Conservation (phyloP, 2,888 invertebrate genomes). For the Rhamnusium bicolor region DNA sequence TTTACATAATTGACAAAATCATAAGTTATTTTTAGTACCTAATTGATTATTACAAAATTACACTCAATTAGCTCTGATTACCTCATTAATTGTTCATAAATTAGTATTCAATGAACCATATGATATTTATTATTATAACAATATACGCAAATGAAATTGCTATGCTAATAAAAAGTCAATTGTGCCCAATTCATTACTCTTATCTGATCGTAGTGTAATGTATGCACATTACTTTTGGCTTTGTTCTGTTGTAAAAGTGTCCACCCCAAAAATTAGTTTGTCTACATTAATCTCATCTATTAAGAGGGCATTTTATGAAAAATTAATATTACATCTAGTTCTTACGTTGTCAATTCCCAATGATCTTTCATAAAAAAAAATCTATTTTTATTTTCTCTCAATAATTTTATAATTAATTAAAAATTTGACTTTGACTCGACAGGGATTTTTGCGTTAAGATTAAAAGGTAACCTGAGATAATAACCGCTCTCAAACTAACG, state of each 20-base stretch:
- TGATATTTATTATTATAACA: conserved; percentile 18
- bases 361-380: too few relatives aligned
- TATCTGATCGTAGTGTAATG: not conserved
- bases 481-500: too few relatives aligned
- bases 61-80: conserved; percentile 1
- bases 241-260: not conserved
- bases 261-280: not conserved
- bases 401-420: too few relatives aligned
- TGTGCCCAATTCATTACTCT: conserved; percentile 12
- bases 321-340: too few relatives aligned
- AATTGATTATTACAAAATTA: conserved; percentile 20
- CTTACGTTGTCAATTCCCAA: too few relatives aligned
- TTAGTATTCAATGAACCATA: conserved; percentile 21
- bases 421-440: too few relatives aligned
- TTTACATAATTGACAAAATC: not conserved
- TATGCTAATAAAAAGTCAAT: conserved; percentile 18
- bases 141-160: not conserved
- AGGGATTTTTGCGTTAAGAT: too few relatives aligned
- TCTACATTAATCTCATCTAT: too few relatives aligned
- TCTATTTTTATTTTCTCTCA: too few relatives aligned
- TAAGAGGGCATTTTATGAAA: too few relatives aligned
- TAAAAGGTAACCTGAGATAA: too few relatives aligned
- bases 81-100: conserved; percentile 26
- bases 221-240: not conserved
- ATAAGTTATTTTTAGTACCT: conserved; percentile 6